These are phyloP conservation scores for Margarornis squamiger DNA, from an alignment of 2,797 vertebrate species.

Conservation along the genomic window DNA sequence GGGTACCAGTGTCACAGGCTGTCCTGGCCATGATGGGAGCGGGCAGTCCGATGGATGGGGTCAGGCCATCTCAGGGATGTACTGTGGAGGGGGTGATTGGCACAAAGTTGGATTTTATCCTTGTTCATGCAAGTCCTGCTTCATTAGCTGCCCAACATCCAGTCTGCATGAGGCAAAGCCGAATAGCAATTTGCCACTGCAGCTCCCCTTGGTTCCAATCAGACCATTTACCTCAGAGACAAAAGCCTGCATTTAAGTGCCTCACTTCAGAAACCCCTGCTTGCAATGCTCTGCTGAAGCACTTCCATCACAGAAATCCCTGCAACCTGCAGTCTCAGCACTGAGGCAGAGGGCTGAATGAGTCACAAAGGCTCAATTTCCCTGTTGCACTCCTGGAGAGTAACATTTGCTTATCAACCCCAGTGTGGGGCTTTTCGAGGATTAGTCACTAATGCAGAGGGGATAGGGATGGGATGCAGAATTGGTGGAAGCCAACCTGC, in stretches of 20 bases:
- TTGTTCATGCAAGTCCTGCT: background rate
- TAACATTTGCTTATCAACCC: conserved; percentile 27
- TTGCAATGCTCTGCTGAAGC: background rate
- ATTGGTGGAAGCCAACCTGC: background rate
- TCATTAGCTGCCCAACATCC: background rate
- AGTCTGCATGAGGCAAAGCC: background rate
- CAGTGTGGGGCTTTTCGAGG: background rate
- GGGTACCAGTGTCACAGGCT: background rate
- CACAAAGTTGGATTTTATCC: background rate
- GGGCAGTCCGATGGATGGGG: background rate
- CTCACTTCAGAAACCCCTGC: background rate
- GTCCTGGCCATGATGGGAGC: background rate
- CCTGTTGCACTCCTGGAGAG: background rate
- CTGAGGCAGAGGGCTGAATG: background rate
- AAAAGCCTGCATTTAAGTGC: background rate
- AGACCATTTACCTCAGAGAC: conserved; percentile 17
- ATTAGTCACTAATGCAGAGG: conserved; percentile 12
- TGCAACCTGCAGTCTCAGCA: background rate
- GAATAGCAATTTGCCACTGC: background rate
- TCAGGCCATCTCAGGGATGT: background rate
- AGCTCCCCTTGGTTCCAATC: background rate
- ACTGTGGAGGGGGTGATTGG: background rate
- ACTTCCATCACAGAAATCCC: conserved; percentile 34
- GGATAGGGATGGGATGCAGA: background rate
- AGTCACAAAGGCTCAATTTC: conserved; percentile 32